Evolutionary conservation across 2,888 invertebrate genomes (phyloP).

Genomic region (Thumatha senex): DNA sequence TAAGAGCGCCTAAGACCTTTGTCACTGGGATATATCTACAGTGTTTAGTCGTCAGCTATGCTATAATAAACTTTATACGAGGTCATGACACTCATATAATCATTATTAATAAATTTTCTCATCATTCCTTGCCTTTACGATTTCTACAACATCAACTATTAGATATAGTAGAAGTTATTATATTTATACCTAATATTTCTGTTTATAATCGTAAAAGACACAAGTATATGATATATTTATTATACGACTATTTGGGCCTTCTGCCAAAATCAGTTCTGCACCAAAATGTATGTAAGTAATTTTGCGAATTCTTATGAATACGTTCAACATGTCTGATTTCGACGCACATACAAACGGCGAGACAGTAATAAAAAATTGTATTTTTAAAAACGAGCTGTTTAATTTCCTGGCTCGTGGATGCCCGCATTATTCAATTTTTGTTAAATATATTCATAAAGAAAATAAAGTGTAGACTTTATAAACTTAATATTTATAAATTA

Average conservation of each 20-base stretch:
- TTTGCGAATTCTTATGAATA: constrained; percentile 59
- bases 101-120: constrained; percentile 35
- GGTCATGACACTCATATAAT: constrained; percentile 33
- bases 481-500: too few species aligned
- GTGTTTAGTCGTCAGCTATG: not conserved
- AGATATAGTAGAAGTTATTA: constrained; percentile 28
- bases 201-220: constrained; percentile 54
- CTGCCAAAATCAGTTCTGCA: constrained; percentile 65
- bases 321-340: constrained; percentile 50
- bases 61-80: constrained; percentile 17
- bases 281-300: constrained; percentile 48
- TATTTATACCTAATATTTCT: constrained; percentile 41
- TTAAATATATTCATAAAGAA: constrained; percentile 28
- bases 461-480: constrained; percentile 26
- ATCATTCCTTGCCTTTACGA: constrained; percentile 22
- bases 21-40: not conserved
- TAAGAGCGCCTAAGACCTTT: not conserved
- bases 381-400: constrained; percentile 40
- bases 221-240: constrained; percentile 52
- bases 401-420: constrained; percentile 41
- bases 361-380: constrained; percentile 45
- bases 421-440: constrained; percentile 37
- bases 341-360: constrained; percentile 40
- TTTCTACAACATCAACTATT: constrained; percentile 24
- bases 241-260: constrained; percentile 56